Percentiles rank a stretch among this genome's conserved stretches.
These are phyloP conservation scores for Tadarida brasiliensis DNA, from an alignment of 2,797 vertebrate genomes.

Conservation along the genomic window DNA sequence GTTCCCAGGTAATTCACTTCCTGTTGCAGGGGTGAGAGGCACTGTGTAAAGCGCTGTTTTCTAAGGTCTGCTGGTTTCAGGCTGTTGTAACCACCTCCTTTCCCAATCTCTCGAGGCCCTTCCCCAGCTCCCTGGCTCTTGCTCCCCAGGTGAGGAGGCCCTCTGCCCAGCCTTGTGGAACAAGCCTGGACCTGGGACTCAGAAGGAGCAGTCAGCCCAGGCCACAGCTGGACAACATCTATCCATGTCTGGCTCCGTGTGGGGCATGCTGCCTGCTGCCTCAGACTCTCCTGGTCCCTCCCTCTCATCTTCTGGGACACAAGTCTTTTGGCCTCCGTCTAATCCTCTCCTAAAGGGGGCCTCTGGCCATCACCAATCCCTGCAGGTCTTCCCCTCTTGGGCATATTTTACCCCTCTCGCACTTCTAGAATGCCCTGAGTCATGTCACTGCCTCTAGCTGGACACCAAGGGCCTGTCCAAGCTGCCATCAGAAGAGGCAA, in stretches of 20 bases:
- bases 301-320: not conserved
- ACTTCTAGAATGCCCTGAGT: slow-evolving; percentile 2
- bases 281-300: not conserved
- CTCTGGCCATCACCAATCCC: not conserved
- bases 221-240: not conserved
- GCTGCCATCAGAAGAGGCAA: slow-evolving; percentile 72
- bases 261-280: not conserved
- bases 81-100: not conserved
- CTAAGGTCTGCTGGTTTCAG: not conserved
- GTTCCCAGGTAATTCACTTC: not conserved
- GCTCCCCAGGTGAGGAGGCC: not conserved
- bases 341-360: not conserved
- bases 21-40: not conserved
- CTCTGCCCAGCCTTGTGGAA: not conserved
- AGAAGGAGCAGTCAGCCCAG: not conserved
- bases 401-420: not conserved
- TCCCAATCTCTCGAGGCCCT: not conserved
- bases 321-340: not conserved
- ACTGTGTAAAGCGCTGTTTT: not conserved
- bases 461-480: slow-evolving; percentile 66
- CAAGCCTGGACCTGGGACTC: not conserved
- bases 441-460: slow-evolving; percentile 62
- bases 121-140: not conserved
- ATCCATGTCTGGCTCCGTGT: not conserved
- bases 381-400: not conserved